A percentile compares a stretch with the other conserved stretches of the same genome.
phyloP scores from a whole-genome alignment of 2,797 vertebrate species.

The Sylvilagus floridanus region DNA sequence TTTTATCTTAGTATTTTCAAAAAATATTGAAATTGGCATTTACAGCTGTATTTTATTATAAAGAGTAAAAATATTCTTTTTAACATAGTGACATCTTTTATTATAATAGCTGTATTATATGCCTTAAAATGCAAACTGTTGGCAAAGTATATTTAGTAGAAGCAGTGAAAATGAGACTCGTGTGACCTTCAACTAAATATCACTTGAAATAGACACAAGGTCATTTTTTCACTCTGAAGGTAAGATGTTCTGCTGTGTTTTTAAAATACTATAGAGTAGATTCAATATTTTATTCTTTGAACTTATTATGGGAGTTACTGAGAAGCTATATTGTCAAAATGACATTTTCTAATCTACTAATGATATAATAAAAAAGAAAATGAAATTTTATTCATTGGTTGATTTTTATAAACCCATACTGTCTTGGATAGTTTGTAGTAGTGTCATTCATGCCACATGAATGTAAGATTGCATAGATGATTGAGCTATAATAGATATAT shows the following conservation, averaged over 20 bases:
- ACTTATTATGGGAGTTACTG: slow-evolving; percentile 24
- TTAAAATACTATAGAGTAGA: not conserved
- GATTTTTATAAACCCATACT: not conserved
- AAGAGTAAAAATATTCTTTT: not conserved
- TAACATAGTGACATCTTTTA: not conserved
- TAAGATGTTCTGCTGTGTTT: not conserved
- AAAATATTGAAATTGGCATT: not conserved
- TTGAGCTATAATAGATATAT: not conserved
- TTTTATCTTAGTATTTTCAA: not conserved
- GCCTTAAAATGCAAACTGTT: not conserved
- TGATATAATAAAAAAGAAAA: slow-evolving; percentile 32
- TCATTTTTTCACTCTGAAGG: not conserved
- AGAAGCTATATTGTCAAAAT: not conserved
- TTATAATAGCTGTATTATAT: not conserved
- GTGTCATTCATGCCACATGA: not conserved
- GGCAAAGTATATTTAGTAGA: not conserved
- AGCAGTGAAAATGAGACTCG: not conserved
- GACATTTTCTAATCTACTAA: slow-evolving; percentile 46
- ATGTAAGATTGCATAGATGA: not conserved
- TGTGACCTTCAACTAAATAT: not conserved
- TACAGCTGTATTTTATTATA: slow-evolving; percentile 1
- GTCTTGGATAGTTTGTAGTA: not conserved
- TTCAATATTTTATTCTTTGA: not conserved
- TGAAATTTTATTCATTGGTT: slow-evolving; percentile 20
- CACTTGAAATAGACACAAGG: not conserved